These are phyloP conservation scores for Columba janthina DNA, from an alignment of 2,113 vertebrate genomes.

Conservation along the genomic window DNA sequence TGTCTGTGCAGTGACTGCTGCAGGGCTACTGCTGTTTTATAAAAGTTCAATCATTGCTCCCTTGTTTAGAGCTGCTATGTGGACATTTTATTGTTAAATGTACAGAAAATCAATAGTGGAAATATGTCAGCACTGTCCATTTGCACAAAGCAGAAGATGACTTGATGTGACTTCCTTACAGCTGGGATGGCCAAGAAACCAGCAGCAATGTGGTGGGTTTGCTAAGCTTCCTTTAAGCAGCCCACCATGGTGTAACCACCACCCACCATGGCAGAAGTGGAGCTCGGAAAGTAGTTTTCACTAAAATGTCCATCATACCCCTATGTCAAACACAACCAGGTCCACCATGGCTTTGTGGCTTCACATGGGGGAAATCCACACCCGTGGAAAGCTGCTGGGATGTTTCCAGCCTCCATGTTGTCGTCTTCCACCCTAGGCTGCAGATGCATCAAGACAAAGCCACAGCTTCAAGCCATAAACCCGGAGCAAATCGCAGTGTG, in stretches of 20 bases:
- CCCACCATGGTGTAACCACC: rapidly evolving
- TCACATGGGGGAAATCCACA: not conserved
- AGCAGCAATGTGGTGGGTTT: rapidly evolving
- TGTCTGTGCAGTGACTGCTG: not conserved
- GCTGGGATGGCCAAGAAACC: not conserved
- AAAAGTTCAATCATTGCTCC: not conserved
- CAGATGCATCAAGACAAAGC: not conserved
- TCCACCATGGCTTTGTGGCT: not conserved
- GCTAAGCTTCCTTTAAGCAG: not conserved
- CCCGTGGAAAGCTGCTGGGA: not conserved
- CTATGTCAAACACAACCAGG: not conserved
- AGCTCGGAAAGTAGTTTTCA: not conserved
- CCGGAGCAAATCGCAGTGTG: rapidly evolving
- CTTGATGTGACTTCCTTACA: not conserved
- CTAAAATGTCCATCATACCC: not conserved
- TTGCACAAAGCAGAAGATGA: not conserved
- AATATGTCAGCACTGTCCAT: not conserved
- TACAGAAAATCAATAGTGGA: not conserved
- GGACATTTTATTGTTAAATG: not conserved
- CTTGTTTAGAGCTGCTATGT: not conserved
- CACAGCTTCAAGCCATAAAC: not conserved
- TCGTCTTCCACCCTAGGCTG: not conserved
- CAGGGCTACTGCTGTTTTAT: not conserved
- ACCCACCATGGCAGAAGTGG: not conserved
- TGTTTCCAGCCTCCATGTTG: not conserved